phyloP scores from a whole-genome alignment of 37 sponge, comb jelly and placozoan species.

The Chondrilla cf. caribensis region DNA sequence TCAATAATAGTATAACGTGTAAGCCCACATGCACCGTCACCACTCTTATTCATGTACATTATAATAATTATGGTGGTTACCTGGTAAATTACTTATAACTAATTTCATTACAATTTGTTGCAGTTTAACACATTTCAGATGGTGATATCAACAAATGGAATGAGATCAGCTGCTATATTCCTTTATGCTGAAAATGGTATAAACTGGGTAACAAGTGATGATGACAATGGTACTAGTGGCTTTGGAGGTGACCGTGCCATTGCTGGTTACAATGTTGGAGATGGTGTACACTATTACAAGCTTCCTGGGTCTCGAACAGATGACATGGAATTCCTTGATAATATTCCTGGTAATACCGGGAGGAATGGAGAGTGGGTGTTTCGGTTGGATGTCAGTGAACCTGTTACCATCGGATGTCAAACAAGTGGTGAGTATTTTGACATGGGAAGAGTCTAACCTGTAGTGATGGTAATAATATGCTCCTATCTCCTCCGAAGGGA shows the following conservation, averaged over 20 bases:
- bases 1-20: too few species aligned
- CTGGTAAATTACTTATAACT: too few species aligned
- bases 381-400: neutral
- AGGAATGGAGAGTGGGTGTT: slow-evolving; percentile 14
- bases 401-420: neutral
- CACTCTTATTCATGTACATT: too few species aligned
- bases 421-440: neutral
- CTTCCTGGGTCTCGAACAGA: neutral
- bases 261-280: slow-evolving; percentile 9
- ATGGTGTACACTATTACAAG: neutral
- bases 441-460: too few species aligned
- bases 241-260: neutral
- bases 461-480: too few species aligned
- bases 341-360: slow-evolving; percentile 7
- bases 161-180: slow-evolving; percentile 18
- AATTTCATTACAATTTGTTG: too few species aligned
- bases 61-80: too few species aligned
- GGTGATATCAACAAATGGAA: slow-evolving; percentile 26
- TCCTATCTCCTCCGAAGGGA: neutral
- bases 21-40: too few species aligned
- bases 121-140: slow-evolving; percentile 13
- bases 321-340: neutral
- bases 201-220: slow-evolving; percentile 23
- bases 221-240: neutral
- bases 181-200: slow-evolving; percentile 20